Evolutionary conservation across 2,888 invertebrate species (phyloP), one percentile per base, ranked within the genome.

Genomic region (Epsilonema sp.): DNA sequence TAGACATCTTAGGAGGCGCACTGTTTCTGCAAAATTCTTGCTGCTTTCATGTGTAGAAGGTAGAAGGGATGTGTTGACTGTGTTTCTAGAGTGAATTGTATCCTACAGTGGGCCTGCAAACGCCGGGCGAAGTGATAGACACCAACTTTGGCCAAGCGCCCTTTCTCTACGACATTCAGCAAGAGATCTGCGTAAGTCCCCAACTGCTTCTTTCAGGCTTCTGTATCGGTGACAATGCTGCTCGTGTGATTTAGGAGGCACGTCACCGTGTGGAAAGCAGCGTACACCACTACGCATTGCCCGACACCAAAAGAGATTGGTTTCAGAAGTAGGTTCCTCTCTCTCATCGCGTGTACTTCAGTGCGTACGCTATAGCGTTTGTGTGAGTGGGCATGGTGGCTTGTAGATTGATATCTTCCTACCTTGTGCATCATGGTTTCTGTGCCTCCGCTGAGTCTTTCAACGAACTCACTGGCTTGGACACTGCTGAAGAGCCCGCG

Each of bases 121-220:
- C 92, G 37, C 89, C 92, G 8, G 92, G 92, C 43, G 94, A 94
- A 73, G 82, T 90, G 53, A 85, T 60, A 8, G 90, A 92, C 70
- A 90, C 90, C 2, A 97, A 99, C 74, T 97, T 99, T 70, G 97
- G 97, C 0, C 89, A 90, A 69, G 78, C 79, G 61, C 90, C 90
- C 20, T 97, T 99, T 71, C 78, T 86, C 63, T 99, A 87, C 72
- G 89, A 97, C 71, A 87, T 97, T 59, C 83, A 86, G 68, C 87
- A 89, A 65, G 89, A 92, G 80, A 79, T 92, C 75, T 78, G 80
- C 61, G 71, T 70, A 55, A 45, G 54, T 44, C 36, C 1, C 41
- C 13, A 22, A 5, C 5, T 47, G n/a, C n/a, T n/a, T n/a, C n/a
- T n/a, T n/a, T n/a, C n/a, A n/a, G n/a, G n/a, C n/a, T n/a, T n/a